These are phyloP conservation scores for Stomatorhinus walkeri DNA, from an alignment of 2,797 vertebrate species.

Conservation along the genomic window DNA sequence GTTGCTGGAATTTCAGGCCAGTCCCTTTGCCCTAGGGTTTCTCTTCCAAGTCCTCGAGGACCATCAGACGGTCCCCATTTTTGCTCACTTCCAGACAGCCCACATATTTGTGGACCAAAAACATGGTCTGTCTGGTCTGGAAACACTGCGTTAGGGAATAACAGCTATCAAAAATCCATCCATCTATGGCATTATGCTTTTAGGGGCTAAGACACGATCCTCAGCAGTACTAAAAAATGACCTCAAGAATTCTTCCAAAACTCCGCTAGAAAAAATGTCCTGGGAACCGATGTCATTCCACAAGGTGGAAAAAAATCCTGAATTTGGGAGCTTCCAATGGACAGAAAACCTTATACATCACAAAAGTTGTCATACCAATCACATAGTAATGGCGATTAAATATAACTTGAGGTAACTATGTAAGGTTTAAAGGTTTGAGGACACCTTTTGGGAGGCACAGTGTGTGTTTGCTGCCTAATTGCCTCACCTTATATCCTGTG, in stretches of 20 bases:
- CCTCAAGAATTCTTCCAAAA: background rate
- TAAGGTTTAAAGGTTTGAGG: background rate
- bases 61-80: background rate
- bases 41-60: background rate
- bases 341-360: background rate
- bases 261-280: background rate
- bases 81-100: background rate
- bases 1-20: background rate
- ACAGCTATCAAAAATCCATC: background rate
- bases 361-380: background rate
- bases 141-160: background rate
- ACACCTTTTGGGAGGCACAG: background rate
- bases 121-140: background rate
- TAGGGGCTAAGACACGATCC: background rate
- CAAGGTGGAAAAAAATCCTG: background rate
- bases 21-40: background rate
- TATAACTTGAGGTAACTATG: background rate
- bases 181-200: background rate
- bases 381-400: background rate
- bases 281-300: background rate
- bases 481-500: background rate
- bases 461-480: no score
- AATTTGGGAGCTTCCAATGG: background rate
- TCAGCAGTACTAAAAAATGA: background rate
- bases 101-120: background rate